These are phyloP conservation scores for Calameuta idolon DNA, from an alignment of 2,888 invertebrate species.

Conservation along the genomic window DNA sequence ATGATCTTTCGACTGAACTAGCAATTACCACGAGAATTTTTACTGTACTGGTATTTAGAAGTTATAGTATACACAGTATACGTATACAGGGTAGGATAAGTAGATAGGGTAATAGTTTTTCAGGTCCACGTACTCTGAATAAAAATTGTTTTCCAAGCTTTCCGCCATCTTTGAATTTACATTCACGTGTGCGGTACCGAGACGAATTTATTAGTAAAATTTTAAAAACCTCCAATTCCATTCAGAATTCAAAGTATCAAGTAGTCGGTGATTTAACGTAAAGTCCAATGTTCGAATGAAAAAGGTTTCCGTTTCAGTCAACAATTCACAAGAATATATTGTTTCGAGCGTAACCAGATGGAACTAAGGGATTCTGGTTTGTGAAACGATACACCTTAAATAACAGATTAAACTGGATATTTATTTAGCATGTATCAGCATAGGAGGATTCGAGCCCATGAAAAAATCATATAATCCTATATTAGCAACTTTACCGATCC, in stretches of 20 bases:
- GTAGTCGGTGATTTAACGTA: neutral
- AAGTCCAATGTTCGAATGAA: slow-evolving; percentile 3
- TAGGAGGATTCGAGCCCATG: neutral
- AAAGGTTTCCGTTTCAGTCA: slow-evolving; percentile 2
- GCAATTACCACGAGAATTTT: slow-evolving; percentile 30
- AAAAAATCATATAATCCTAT: neutral
- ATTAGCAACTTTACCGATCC: neutral
- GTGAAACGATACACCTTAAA: neutral
- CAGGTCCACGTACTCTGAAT: neutral
- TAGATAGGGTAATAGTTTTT: neutral
- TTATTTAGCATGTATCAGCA: neutral
- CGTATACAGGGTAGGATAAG: neutral
- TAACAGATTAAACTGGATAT: neutral
- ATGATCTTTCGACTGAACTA: slow-evolving; percentile 47
- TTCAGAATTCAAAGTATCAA: neutral
- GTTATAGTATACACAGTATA: neutral
- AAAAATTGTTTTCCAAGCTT: neutral
- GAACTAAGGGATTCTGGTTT: neutral
- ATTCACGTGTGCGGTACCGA: neutral
- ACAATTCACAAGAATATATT: neutral
- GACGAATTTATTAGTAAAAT: neutral
- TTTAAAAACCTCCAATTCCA: neutral
- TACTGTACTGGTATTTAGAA: neutral
- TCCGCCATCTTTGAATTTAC: neutral
- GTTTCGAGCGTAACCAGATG: neutral